phyloP scores from a whole-genome alignment of 2,113 vertebrate species.

The Ellobius talpinus region DNA sequence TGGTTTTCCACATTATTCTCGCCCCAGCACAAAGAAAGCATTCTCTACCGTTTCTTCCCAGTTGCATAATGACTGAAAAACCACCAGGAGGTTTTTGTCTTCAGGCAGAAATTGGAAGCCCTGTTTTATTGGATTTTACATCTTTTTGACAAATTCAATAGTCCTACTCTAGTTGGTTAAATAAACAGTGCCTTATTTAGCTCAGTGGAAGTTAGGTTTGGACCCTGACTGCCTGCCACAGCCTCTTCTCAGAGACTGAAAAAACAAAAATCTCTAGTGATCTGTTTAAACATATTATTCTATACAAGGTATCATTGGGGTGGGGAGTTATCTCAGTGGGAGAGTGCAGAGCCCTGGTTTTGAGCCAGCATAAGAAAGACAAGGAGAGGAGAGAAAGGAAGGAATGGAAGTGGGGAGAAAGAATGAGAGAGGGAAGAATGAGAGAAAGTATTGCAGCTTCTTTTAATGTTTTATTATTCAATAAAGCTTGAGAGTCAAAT shows the following conservation, averaged over 20 bases:
- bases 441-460: background rate
- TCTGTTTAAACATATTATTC: conserved; percentile 11
- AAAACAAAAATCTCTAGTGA: background rate
- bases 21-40: conserved; percentile 35
- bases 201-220: background rate
- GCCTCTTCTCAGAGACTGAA: conserved; percentile 30
- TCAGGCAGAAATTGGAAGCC: conserved; percentile 33
- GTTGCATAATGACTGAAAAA: conserved; percentile 33
- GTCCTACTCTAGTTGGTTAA: conserved; percentile 52
- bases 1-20: conserved; percentile 43
- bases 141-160: conserved; percentile 48
- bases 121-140: conserved; percentile 23
- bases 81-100: conserved; percentile 16
- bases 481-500: background rate
- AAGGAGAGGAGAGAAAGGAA: background rate
- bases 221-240: background rate
- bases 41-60: conserved; percentile 43
- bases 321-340: too few species aligned
- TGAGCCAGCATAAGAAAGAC: background rate
- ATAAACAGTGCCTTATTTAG: conserved; percentile 21
- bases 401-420: too few species aligned
- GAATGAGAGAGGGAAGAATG: too few species aligned
- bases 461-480: background rate
- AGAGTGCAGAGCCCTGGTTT: background rate
- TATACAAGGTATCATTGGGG: background rate